A percentile compares a stretch with the other conserved stretches of the same genome.
Conservation (phyloP, 2,113 vertebrate species). For the Artemisiospiza belli region DNA sequence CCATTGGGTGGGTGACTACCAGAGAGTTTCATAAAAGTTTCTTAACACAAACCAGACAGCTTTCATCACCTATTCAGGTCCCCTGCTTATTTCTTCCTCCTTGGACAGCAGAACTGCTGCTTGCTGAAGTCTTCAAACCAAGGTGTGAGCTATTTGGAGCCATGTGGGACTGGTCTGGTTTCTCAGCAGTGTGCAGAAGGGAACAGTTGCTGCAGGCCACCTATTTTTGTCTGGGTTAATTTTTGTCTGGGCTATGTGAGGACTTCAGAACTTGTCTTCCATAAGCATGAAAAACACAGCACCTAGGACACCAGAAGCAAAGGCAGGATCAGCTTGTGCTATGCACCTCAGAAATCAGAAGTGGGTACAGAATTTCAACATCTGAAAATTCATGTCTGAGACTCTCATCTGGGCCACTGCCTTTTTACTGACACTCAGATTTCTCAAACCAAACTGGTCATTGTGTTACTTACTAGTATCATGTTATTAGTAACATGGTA, state of each 20-base stretch:
- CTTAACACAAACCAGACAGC: not conserved
- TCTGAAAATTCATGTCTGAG: not conserved
- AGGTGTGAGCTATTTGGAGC: not conserved
- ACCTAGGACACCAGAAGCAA: not conserved
- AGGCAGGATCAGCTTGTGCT: not conserved
- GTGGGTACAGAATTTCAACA: not conserved
- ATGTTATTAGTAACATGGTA: not conserved
- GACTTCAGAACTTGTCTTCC: not conserved
- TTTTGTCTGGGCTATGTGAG: not conserved
- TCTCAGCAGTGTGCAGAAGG: not conserved
- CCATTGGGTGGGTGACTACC: not conserved
- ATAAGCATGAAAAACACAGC: not conserved
- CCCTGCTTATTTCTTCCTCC: not conserved
- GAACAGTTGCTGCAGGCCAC: not conserved
- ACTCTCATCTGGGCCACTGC: not conserved
- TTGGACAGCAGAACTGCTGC: not conserved
- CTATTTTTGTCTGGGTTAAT: not conserved
- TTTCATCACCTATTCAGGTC: not conserved
- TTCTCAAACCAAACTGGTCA: not conserved
- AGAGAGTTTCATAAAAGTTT: not conserved
- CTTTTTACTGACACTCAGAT: not conserved
- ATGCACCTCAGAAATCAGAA: not conserved
- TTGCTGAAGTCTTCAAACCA: not conserved
- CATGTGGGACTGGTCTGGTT: not conserved
- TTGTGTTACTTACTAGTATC: not conserved